Percentiles rank a stretch among this genome's conserved stretches.
phyloP scores from a whole-genome alignment of 1,140 invertebrate genomes.

The Bathynomus jamesi region DNA sequence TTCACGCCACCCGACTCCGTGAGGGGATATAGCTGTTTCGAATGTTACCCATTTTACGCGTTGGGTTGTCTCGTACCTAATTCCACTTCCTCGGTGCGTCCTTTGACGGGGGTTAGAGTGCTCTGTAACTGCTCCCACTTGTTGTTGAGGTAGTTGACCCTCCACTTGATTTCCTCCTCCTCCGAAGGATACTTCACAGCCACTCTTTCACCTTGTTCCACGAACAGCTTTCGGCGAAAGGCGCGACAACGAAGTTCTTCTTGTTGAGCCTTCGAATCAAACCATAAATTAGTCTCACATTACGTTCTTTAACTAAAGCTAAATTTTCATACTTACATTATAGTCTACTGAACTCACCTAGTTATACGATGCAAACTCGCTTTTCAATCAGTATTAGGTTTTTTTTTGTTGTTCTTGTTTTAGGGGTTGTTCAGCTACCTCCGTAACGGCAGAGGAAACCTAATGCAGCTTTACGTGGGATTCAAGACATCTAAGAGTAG shows the following conservation, averaged over 20 bases:
- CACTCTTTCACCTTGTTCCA: conserved; percentile 66
- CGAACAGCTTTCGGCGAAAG: conserved; percentile 62
- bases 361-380: not conserved
- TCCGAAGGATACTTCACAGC: conserved; percentile 60
- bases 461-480: no score
- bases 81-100: no score
- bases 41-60: no score
- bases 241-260: conserved; percentile 61
- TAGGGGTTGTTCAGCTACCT: no score
- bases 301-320: not conserved
- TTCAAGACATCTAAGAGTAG: no score
- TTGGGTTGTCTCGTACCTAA: no score
- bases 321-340: conserved; percentile 1
- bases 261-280: conserved; percentile 54
- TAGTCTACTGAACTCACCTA: conserved; percentile 3
- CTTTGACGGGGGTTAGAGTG: no score
- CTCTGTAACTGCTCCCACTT: no score
- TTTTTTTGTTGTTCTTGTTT: no score
- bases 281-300: conserved; percentile 1
- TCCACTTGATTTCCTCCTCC: conserved; percentile 65
- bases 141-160: conserved; percentile 60
- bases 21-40: no score
- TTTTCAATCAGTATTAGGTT: not conserved
- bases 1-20: no score
- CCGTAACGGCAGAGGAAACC: no score